A percentile compares a stretch with the other conserved stretches of the same genome.
Evolutionary conservation across 1,140 invertebrate genomes (phyloP).

Genomic region (Phenacoccus solenopsis): DNA sequence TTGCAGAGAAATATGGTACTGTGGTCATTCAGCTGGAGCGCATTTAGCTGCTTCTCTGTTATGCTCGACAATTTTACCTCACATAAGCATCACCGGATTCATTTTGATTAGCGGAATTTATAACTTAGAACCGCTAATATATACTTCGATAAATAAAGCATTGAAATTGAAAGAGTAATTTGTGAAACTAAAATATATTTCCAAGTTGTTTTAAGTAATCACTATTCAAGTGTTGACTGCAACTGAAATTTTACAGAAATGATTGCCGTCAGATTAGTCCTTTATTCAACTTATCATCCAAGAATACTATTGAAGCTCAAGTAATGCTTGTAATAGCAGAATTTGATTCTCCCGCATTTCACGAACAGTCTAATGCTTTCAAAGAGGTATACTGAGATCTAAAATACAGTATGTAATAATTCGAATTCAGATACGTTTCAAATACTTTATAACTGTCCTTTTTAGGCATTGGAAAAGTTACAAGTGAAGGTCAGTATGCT

Average conservation of each 20-base stretch:
- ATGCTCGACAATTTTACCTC: slow-evolving; percentile 32
- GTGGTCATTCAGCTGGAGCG: slow-evolving; percentile 62
- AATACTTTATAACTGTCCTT: not conserved
- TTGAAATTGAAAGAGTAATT: slow-evolving; percentile 28
- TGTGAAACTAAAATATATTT: not conserved
- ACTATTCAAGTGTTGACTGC: not conserved
- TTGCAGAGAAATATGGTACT: slow-evolving; percentile 47
- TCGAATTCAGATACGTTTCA: not conserved
- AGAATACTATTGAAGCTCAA: slow-evolving; percentile 22
- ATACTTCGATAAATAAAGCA: slow-evolving; percentile 30
- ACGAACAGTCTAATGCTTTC: slow-evolving; percentile 25
- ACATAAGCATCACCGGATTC: slow-evolving; percentile 34
- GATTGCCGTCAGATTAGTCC: slow-evolving; percentile 29
- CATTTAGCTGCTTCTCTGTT: slow-evolving; percentile 50
- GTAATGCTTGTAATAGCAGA: slow-evolving; percentile 34
- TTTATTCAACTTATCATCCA: slow-evolving; percentile 23
- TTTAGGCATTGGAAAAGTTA: slow-evolving; percentile 20
- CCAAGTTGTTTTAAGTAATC: not conserved
- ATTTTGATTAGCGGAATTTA: slow-evolving; percentile 39
- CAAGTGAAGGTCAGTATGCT: slow-evolving; percentile 22
- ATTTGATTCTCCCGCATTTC: slow-evolving; percentile 37
- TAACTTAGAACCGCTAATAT: slow-evolving; percentile 33
- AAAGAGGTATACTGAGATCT: not conserved
- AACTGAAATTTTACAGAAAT: slow-evolving; percentile 18
- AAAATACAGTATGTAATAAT: too few species aligned